phyloP scores from a whole-genome alignment of 2,888 invertebrate species.

The Drosophila nigritarsus region DNA sequence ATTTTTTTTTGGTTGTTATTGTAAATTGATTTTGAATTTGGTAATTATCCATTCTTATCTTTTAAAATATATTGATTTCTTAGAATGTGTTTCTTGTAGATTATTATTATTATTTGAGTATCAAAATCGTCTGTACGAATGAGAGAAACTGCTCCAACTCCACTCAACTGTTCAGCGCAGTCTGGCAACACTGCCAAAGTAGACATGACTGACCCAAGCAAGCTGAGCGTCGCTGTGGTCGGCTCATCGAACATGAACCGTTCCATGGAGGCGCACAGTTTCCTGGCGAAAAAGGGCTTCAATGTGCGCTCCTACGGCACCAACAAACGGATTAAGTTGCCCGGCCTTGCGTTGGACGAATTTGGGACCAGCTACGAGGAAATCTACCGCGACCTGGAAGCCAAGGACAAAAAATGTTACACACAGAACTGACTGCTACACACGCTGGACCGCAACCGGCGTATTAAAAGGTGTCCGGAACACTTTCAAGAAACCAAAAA shows the following conservation, averaged over 20 bases:
- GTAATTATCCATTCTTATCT: too few relatives aligned
- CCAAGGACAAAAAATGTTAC: slow-evolving; percentile 96
- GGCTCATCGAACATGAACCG: slow-evolving; percentile 99
- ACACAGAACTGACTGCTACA: slow-evolving; percentile 99
- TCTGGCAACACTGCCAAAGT: slow-evolving; percentile 64
- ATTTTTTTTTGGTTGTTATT: slow-evolving; percentile 5
- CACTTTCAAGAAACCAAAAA: slow-evolving; percentile 95
- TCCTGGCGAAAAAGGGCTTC: slow-evolving; percentile 98
- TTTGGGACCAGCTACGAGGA: slow-evolving; percentile 98
- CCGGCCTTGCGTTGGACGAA: slow-evolving; percentile 97
- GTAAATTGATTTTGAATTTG: background rate
- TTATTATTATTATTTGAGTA: too few relatives aligned
- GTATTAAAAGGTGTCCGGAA: slow-evolving; percentile 97
- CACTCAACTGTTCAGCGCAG: too few relatives aligned
- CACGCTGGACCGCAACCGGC: slow-evolving; percentile 98
- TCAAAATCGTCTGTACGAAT: background rate
- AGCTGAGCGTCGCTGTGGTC: slow-evolving; percentile 95
- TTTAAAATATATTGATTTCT: too few relatives aligned
- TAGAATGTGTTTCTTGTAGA: too few relatives aligned
- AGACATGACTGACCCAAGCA: slow-evolving; percentile 81
- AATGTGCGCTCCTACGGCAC: slow-evolving; percentile 97
- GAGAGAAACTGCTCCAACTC: too few relatives aligned
- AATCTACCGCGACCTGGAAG: slow-evolving; percentile 95
- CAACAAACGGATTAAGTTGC: slow-evolving; percentile 97
- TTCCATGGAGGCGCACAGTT: slow-evolving; percentile 99